phyloP scores from a whole-genome alignment of 2,888 invertebrate genomes.

The Pseudococcus viburni region DNA sequence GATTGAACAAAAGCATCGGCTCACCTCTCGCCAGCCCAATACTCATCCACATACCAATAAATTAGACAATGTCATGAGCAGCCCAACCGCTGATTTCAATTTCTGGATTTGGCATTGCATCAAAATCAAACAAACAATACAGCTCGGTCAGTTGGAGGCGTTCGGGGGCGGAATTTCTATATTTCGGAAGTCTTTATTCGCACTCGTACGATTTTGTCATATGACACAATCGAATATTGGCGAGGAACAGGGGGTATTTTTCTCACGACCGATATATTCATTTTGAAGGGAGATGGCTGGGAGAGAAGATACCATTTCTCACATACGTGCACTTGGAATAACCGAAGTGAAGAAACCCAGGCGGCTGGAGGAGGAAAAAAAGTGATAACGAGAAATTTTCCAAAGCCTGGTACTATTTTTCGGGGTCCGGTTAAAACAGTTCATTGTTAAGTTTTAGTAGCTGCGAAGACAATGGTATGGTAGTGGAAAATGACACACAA shows the following conservation, averaged over 20 bases:
- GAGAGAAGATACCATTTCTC: not conserved
- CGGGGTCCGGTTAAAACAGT: conserved; percentile 8
- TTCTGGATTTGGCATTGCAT: conserved; percentile 50
- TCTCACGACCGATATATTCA: not conserved
- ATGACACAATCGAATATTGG: not conserved
- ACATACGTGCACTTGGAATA: not conserved
- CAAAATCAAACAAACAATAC: conserved; percentile 33
- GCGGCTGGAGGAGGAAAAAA: not conserved
- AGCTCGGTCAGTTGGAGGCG: not conserved
- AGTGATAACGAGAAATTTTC: conserved; percentile 20
- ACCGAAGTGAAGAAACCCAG: not conserved
- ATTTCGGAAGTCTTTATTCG: no score
- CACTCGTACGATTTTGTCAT: no score
- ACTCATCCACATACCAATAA: conserved; percentile 20
- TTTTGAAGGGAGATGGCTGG: not conserved
- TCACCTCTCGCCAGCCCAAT: conserved; percentile 4
- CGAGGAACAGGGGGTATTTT: not conserved
- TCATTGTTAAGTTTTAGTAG: not conserved
- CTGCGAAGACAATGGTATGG: conserved; percentile 7
- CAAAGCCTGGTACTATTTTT: not conserved
- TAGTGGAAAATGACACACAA: conserved; percentile 55
- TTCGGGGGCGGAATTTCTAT: no score
- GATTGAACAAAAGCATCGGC: conserved; percentile 11
- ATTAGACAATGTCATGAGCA: conserved; percentile 44
- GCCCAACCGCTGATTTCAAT: not conserved